Conservation (phyloP, 2,797 vertebrate species). For the Adelosebastes latens region DNA sequence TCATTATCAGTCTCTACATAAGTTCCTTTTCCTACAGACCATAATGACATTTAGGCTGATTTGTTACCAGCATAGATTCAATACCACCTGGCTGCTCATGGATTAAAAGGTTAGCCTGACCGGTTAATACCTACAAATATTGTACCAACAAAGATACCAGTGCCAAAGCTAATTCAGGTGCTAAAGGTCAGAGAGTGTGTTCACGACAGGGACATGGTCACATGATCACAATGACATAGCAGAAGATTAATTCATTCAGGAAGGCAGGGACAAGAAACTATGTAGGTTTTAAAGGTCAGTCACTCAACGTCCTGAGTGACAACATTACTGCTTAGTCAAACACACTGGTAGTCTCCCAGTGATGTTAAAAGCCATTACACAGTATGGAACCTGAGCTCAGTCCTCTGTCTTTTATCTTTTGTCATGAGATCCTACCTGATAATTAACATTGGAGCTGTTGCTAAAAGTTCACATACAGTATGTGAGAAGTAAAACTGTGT, state of each 20-base stretch:
- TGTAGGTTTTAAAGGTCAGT: not conserved
- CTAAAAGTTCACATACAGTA: not conserved
- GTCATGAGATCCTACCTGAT: constrained; percentile 34
- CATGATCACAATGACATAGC: not conserved
- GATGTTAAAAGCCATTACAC: constrained; percentile 15
- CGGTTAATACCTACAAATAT: not conserved
- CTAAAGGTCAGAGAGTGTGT: constrained; percentile 15
- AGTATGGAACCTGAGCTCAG: constrained; percentile 24
- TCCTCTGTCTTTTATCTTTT: constrained; percentile 23
- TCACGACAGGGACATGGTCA: not conserved
- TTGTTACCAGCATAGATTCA: not conserved
- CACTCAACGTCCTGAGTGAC: not conserved
- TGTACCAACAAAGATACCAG: not conserved
- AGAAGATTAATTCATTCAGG: not conserved
- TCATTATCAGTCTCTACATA: constrained; percentile 9
- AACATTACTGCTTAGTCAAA: not conserved
- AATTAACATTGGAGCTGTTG: not conserved
- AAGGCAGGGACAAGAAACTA: not conserved
- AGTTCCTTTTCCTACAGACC: not conserved
- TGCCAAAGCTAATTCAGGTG: not conserved
- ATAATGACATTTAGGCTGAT: not conserved
- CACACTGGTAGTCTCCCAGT: not conserved
- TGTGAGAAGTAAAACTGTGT: not conserved
- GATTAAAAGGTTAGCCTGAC: constrained; percentile 23
- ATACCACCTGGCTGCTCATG: not conserved